Base-by-base conservation (phyloP, 2,113 vertebrate genomes). In the Leuciscus idus region DNA sequence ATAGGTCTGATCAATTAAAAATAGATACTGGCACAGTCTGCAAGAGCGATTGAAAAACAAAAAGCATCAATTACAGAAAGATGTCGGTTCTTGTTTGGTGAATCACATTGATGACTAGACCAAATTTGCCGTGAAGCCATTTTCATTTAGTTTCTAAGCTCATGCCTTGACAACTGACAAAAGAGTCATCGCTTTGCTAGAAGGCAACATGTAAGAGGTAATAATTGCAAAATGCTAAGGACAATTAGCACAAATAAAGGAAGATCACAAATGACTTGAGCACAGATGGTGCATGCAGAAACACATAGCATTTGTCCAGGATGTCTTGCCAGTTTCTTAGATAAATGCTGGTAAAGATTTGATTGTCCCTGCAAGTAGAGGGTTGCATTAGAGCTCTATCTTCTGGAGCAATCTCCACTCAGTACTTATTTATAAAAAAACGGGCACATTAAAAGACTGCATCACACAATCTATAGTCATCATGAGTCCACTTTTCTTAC, bases 1-100 rank as follows among this genome's bases (percentile, higher is more conserved):
- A 93, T 88, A 90, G 89, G 84, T 86, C 82, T 68, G 83, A 92
- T 91, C 89, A 92, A 91, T 93, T 92, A 92, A 93, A 93, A 93
- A 94, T 92, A 93, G 92, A 91, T 87, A 89, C 76, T 17, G 75
- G 59, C 64, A 75, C 68, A 75, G 82, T 76, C 59, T 89, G 89
- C 74, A 92, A 78, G 92, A 88, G 89, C 61, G 83, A 85, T 76
- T 73, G 87, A 92, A 92, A 90, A 87, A 84, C 82, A 46, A 85
- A 92, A 88, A 87, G 83, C 88, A 89, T 90, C 79, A 89, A 85
- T 88, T 87, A 82, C 43, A 73, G 55, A 86, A 43, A 33, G 59
- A 75, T 86, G 83, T 85, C 77, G n/a, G 33, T 80, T 61, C 84
- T 76, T 57, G 73, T 86, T 87, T 86, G 76, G 84, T 64, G 57